Evolutionary conservation across 2,888 invertebrate species (phyloP).

Genomic region (Ichneumoninae sp.): DNA sequence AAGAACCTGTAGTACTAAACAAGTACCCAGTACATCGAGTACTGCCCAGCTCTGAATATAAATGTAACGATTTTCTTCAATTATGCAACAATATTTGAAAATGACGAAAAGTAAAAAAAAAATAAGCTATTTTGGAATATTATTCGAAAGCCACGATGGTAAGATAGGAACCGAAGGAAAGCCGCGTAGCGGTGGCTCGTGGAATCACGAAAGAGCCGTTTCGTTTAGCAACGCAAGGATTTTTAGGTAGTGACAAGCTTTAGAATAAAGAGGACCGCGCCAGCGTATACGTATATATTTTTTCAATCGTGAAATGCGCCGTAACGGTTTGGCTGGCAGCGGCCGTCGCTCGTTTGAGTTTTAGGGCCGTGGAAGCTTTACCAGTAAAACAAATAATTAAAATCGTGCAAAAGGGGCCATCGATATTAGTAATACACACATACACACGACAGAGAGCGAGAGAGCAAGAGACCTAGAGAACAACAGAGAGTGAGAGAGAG

Average conservation of each 20-base stretch:
- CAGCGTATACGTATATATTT: conserved; percentile 36
- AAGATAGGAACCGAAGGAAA: conserved; percentile 2
- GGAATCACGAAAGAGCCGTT: conserved; percentile 51
- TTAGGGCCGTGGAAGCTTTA: conserved; percentile 28
- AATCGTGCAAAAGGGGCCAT: conserved; percentile 16
- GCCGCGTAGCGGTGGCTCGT: conserved; percentile 28
- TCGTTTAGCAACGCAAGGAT: conserved; percentile 57
- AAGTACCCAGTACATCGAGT: no score
- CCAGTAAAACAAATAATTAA: conserved; percentile 43
- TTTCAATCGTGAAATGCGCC: conserved; percentile 40
- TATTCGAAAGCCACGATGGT: not conserved
- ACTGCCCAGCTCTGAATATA: no score
- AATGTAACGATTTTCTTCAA: not conserved
- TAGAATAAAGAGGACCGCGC: conserved; percentile 61
- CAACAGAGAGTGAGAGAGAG: not conserved
- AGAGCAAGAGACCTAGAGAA: conserved; percentile 5
- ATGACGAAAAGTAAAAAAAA: not conserved
- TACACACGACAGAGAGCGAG: not conserved
- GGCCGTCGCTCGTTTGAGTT: conserved; percentile 6
- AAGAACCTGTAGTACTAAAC: no score
- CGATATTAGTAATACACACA: conserved; percentile 36
- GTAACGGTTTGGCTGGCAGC: conserved; percentile 33
- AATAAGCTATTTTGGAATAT: not conserved
- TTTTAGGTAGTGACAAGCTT: conserved; percentile 64
- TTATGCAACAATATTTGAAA: not conserved